A percentile compares a stretch with the other conserved stretches of the same genome.
Conservation (phyloP, 2,113 vertebrate genomes). For the Bubalus kerabau region DNA sequence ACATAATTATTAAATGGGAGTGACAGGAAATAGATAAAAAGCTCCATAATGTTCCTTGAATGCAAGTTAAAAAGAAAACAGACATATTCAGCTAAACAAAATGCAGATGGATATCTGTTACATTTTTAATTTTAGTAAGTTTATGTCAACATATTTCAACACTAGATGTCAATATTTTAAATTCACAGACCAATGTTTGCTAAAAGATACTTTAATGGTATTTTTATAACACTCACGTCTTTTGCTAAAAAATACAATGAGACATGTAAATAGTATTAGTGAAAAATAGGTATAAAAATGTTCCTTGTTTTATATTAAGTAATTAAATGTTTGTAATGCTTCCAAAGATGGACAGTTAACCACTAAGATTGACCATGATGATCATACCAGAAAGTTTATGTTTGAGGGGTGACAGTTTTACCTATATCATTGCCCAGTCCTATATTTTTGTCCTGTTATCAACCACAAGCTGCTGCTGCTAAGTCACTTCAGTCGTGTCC, state of each 20-base stretch:
- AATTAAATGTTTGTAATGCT: neutral
- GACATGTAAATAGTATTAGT: neutral
- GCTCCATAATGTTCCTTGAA: conserved; percentile 20
- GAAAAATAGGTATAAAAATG: neutral
- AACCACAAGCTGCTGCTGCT: neutral
- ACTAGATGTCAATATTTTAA: conserved; percentile 73
- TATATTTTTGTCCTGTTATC: neutral
- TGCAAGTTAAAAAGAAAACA: conserved; percentile 46
- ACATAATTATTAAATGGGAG: conserved; percentile 51
- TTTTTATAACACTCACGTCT: conserved; percentile 52
- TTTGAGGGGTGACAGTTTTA: neutral
- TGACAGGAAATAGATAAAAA: conserved; percentile 56
- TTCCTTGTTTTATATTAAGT: neutral
- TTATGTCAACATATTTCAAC: conserved; percentile 70
- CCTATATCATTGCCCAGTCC: accelerated
- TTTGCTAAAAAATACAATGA: conserved; percentile 43
- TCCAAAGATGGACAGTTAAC: neutral
- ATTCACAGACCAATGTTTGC: conserved; percentile 50
- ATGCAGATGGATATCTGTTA: conserved; percentile 63
- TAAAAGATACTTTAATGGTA: conserved; percentile 54
- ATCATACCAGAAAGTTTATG: neutral
- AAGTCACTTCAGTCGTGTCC: too few relatives aligned
- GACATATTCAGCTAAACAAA: conserved; percentile 56
- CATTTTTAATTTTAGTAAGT: conserved; percentile 67
- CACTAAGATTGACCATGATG: neutral